A percentile compares a stretch with the other conserved stretches of the same genome.
Evolutionary conservation across 2,113 vertebrate species (phyloP).

Genomic region (Marmota flaviventris): DNA sequence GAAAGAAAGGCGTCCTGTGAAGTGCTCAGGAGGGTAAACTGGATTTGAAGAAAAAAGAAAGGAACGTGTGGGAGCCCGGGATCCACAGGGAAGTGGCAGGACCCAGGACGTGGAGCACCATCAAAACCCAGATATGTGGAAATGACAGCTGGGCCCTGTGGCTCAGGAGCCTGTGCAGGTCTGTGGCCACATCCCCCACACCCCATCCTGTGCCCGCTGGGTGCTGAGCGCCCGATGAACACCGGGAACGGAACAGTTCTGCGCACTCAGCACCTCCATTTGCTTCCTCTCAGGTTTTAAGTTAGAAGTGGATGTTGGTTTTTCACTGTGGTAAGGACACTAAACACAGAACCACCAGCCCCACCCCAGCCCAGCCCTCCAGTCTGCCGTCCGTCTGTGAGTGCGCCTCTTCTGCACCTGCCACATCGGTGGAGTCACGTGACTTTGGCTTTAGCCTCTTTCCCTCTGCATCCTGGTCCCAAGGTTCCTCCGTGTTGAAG

Average conservation of each 20-base stretch:
- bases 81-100: not conserved
- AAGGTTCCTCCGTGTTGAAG: not conserved
- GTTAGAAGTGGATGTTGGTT: not conserved
- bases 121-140: not conserved
- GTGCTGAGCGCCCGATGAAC: not conserved
- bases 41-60: not conserved
- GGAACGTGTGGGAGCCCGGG: not conserved
- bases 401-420: not conserved
- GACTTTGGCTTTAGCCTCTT: not conserved
- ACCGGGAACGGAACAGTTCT: not conserved
- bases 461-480: not conserved
- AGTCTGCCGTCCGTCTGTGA: not conserved
- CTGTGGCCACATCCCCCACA: not conserved
- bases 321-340: not conserved
- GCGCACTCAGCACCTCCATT: not conserved
- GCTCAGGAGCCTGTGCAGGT: not conserved
- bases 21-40: not conserved
- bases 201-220: rapidly evolving
- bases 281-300: not conserved
- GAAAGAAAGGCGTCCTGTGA: not conserved
- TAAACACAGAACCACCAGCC: not conserved
- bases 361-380: no score
- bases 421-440: not conserved
- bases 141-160: not conserved
- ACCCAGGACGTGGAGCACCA: not conserved